Conservation (phyloP, 2,888 invertebrate genomes). For the Meteorus cinctellus region DNA sequence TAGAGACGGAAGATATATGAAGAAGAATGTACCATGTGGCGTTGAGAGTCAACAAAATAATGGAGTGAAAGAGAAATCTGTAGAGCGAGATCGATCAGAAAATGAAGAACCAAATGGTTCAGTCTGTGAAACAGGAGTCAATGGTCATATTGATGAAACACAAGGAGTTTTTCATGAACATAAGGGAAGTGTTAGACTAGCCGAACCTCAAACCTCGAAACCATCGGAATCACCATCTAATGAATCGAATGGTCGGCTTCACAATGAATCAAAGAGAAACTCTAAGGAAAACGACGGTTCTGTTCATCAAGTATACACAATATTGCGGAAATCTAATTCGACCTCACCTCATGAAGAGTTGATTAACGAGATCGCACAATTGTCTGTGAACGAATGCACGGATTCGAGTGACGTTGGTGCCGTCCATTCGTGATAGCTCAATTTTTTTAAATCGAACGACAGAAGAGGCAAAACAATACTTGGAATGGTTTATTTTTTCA, state of each 20-base stretch:
- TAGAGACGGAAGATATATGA: slow-evolving; percentile 35
- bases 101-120: slow-evolving; percentile 2
- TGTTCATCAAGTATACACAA: slow-evolving; percentile 62
- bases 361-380: slow-evolving; percentile 61
- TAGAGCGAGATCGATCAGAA: background rate
- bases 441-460: slow-evolving; percentile 39
- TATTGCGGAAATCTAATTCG: slow-evolving; percentile 62
- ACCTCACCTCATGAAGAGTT: slow-evolving; percentile 58
- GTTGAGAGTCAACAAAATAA: slow-evolving; percentile 32
- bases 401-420: slow-evolving; percentile 60
- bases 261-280: slow-evolving; percentile 48
- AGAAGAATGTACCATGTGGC: slow-evolving; percentile 41
- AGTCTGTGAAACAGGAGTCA: slow-evolving; percentile 27
- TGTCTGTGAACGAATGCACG: slow-evolving; percentile 68
- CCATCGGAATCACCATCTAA: slow-evolving; percentile 42
- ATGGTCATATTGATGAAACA: slow-evolving; percentile 39
- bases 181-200: slow-evolving; percentile 5
- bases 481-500: background rate
- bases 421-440: slow-evolving; percentile 68
- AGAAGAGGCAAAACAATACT: background rate
- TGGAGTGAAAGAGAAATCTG: background rate
- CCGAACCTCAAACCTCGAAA: slow-evolving; percentile 14
- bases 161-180: slow-evolving; percentile 28
- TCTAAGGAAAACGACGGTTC: slow-evolving; percentile 54
- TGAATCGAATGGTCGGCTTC: slow-evolving; percentile 47